Evolutionary conservation across 2,888 invertebrate species (phyloP).

Genomic region (Diarsia dahlii): DNA sequence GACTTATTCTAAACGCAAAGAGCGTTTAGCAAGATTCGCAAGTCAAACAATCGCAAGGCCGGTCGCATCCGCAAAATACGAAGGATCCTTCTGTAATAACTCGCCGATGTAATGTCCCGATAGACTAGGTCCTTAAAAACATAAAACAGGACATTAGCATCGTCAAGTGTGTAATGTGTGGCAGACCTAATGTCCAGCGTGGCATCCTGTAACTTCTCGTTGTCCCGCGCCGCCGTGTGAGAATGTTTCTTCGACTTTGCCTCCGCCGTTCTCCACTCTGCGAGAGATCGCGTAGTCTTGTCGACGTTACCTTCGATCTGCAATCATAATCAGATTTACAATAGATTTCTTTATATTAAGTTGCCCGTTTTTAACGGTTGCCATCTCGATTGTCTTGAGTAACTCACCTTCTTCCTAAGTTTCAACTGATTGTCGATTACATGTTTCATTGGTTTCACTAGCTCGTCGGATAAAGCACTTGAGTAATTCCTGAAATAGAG

Average conservation of each 20-base stretch:
- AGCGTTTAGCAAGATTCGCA: constrained; percentile 71
- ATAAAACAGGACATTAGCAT: constrained; percentile 67
- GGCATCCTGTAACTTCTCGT: constrained; percentile 97
- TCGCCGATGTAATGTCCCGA: constrained; percentile 58
- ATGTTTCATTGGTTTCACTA: constrained; percentile 96
- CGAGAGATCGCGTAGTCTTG: constrained; percentile 94
- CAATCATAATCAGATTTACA: constrained; percentile 54
- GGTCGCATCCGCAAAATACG: constrained; percentile 73
- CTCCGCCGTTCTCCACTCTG: constrained; percentile 96
- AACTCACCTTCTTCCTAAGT: constrained; percentile 92
- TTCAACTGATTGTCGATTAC: constrained; percentile 94
- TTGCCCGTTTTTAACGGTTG: constrained; percentile 4
- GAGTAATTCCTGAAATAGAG: constrained; percentile 93
- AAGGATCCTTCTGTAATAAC: constrained; percentile 82
- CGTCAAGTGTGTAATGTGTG: constrained; percentile 68
- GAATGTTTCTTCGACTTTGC: constrained; percentile 97
- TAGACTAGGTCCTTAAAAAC: constrained; percentile 26
- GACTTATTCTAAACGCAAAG: constrained; percentile 41
- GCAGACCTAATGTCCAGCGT: constrained; percentile 87
- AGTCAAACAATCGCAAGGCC: constrained; percentile 69
- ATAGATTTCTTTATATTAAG: constrained; percentile 1
- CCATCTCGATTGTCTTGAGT: constrained; percentile 36
- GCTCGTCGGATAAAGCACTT: constrained; percentile 95
- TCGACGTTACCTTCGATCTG: constrained; percentile 95
- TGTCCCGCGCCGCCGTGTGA: constrained; percentile 96